Evolutionary conservation across 2,113 vertebrate species (phyloP), one percentile per base, ranked within the genome.

Genomic region (Seriola rivoliana): DNA sequence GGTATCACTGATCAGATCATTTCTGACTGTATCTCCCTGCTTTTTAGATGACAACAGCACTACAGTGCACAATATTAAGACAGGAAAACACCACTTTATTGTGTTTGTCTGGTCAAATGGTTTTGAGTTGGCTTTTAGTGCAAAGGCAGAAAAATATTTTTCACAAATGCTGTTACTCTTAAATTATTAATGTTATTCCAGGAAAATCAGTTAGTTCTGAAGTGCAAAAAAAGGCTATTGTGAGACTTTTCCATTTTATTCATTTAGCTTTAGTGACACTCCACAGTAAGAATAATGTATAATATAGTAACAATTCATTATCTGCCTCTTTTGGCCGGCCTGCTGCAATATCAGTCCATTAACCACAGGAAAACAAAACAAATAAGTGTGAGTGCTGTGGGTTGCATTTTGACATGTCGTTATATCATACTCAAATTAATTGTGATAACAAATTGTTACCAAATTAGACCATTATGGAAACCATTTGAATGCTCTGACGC

Each of bases 301-400:
- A 84, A 78, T 64, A 68, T 12, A 78, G 80, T 78, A 23, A 75
- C 62, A 66, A 82, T 77, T 72, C 63, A 80, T 85, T 70, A 80
- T 23, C 17, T n/a, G 60, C 14, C 32, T 10, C 32, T 77, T 66
- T 66, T 42, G 8, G 34, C 46, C 29, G 4, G 66, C 16, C 40
- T 55, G 44, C 81, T 38, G 59, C 57, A 76, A 70, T 80, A 71
- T 68, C 54, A 71, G 59, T 23, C 42, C 64, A 81, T 78, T 78
- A 67, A 78, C 40, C 55, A 64, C 0, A 0, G 59, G 14, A 34
- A 76, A 50, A 75, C 21, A 54, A 77, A 74, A 71, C 57, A 88
- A 81, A 75, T 57, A 7, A 66, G 38, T 25, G 55, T 21, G 23
- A 81, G 67, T 13, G 59, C 66, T 63, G 4, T 8, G 3, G 44